Conservation (phyloP, 2,797 vertebrate genomes). For the Gadopsis bispinosus region DNA sequence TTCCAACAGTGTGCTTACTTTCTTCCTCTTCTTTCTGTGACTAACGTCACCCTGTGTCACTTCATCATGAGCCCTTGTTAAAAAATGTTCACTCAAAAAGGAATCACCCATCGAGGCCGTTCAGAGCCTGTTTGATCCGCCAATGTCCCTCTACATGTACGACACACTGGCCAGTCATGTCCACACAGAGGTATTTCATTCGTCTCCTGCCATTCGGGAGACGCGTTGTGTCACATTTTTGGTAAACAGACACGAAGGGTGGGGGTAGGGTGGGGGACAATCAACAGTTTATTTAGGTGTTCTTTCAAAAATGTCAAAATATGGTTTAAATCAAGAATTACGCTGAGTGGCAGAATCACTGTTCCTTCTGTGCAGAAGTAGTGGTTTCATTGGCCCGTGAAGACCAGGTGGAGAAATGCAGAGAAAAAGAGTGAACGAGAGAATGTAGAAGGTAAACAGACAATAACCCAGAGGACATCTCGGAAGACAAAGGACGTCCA, state of each 20-base stretch:
- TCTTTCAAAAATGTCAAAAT: slow-evolving; percentile 47
- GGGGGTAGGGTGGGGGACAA: neutral
- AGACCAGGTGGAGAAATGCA: slow-evolving; percentile 49
- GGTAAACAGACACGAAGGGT: slow-evolving; percentile 57
- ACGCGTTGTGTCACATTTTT: slow-evolving; percentile 74
- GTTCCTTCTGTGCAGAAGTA: slow-evolving; percentile 72
- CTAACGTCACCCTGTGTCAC: slow-evolving; percentile 58
- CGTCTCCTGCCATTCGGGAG: slow-evolving; percentile 62
- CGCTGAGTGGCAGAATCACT: slow-evolving; percentile 56
- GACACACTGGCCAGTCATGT: slow-evolving; percentile 68
- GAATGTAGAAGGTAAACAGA: slow-evolving; percentile 39
- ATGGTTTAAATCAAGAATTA: slow-evolving; percentile 54
- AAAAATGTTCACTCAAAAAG: slow-evolving; percentile 46
- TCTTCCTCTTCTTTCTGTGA: slow-evolving; percentile 58
- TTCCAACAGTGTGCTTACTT: slow-evolving; percentile 76
- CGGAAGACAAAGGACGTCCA: slow-evolving; percentile 39
- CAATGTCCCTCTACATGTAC: slow-evolving; percentile 42
- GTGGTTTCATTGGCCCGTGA: slow-evolving; percentile 71
- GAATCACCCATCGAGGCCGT: slow-evolving; percentile 44
- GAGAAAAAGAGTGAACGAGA: slow-evolving; percentile 21
- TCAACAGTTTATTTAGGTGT: slow-evolving; percentile 36
- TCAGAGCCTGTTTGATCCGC: slow-evolving; percentile 43
- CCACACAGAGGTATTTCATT: slow-evolving; percentile 78
- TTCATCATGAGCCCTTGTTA: slow-evolving; percentile 74
- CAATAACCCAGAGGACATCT: slow-evolving; percentile 64